A percentile compares a stretch with the other conserved stretches of the same genome.
These are phyloP conservation scores for Lacerta viridis DNA, from an alignment of 2,797 vertebrate species.

Conservation along the genomic window DNA sequence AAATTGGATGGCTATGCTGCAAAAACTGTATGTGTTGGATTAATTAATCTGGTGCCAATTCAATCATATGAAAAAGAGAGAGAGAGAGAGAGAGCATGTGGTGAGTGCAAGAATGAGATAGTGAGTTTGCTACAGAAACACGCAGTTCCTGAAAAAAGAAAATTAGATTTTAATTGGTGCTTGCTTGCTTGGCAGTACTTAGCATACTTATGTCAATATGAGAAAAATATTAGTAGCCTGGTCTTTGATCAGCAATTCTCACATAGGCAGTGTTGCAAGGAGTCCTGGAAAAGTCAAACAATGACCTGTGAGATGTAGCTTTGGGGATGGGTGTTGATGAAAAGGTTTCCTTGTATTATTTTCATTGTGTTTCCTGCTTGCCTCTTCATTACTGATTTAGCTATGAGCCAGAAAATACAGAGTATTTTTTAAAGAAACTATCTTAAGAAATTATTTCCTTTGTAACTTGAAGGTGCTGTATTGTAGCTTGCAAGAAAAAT, in stretches of 20 bases:
- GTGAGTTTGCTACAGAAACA: conserved; percentile 54
- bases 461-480: conserved; percentile 30
- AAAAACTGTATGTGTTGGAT: conserved; percentile 12
- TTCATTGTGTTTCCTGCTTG: conserved; percentile 74
- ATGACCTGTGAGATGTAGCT: conserved; percentile 60
- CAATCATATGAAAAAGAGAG: background rate
- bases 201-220: conserved; percentile 45
- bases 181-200: conserved; percentile 58
- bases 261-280: conserved; percentile 46
- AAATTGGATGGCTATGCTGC: background rate
- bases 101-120: conserved; percentile 6
- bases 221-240: conserved; percentile 55
- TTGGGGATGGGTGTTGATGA: conserved; percentile 71
- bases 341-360: conserved; percentile 76
- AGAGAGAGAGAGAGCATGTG: background rate
- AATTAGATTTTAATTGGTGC: conserved; percentile 51
- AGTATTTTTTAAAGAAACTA: conserved; percentile 45
- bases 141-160: conserved; percentile 44
- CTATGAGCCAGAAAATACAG: conserved; percentile 64
- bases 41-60: conserved; percentile 14
- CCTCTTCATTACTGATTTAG: conserved; percentile 61
- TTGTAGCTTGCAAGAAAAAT: background rate
- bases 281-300: conserved; percentile 64
- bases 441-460: conserved; percentile 62
- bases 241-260: conserved; percentile 65